phyloP scores from a whole-genome alignment of 2,888 invertebrate species.

The Caenorhabditis uteleia region DNA sequence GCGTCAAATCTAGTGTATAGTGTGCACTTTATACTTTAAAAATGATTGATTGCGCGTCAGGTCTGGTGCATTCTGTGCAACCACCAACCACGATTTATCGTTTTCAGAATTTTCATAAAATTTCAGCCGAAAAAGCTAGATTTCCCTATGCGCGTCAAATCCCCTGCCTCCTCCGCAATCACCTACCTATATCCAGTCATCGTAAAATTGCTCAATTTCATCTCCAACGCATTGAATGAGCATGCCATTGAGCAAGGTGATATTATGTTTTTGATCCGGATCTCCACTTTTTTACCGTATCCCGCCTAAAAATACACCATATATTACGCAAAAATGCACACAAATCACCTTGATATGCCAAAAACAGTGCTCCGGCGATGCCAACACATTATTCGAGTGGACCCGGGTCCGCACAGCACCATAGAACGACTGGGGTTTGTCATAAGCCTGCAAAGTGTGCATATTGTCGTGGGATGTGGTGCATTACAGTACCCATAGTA shows the following conservation, averaged over 20 bases:
- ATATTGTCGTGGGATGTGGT: neutral
- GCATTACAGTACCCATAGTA: constrained; percentile 12
- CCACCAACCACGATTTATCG: too few relatives aligned
- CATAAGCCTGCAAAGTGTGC: constrained; percentile 15
- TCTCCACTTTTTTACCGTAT: constrained; percentile 1
- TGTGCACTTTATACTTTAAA: too few relatives aligned
- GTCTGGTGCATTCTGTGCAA: too few relatives aligned
- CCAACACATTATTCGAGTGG: constrained; percentile 14
- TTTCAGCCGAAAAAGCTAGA: neutral
- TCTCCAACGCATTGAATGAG: constrained; percentile 35
- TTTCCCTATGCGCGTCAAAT: neutral
- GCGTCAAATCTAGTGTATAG: too few relatives aligned
- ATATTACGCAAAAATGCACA: neutral
- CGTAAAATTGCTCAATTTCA: constrained; percentile 33
- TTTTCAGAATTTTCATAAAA: too few relatives aligned
- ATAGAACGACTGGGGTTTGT: constrained; percentile 22
- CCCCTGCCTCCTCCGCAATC: neutral
- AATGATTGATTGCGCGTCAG: too few relatives aligned
- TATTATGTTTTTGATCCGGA: constrained; percentile 31
- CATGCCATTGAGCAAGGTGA: constrained; percentile 41
- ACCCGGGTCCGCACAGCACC: constrained; percentile 31
- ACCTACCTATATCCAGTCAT: constrained; percentile 34
- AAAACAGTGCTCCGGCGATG: constrained; percentile 30
- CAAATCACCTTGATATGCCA: constrained; percentile 30
- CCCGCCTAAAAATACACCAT: neutral